These are phyloP conservation scores for Myotis planiceps DNA, from an alignment of 2,797 vertebrate species.

Conservation along the genomic window DNA sequence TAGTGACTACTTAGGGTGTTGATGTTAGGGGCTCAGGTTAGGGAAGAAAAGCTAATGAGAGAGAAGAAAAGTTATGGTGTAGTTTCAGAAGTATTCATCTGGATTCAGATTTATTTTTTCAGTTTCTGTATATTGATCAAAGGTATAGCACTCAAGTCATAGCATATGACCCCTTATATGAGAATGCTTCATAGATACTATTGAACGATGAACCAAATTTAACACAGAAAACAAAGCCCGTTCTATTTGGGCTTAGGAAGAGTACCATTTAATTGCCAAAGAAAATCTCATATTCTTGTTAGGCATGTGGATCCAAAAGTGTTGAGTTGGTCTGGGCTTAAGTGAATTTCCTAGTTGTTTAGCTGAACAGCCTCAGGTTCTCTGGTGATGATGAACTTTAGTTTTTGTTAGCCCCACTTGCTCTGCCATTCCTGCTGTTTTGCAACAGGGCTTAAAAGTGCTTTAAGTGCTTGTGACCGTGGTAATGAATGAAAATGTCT, in stretches of 20 bases:
- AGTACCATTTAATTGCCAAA: conserved; percentile 54
- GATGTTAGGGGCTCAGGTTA: not conserved
- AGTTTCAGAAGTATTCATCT: conserved; percentile 54
- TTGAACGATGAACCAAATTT: not conserved
- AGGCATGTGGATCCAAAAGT: not conserved
- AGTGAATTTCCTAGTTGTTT: conserved; percentile 81
- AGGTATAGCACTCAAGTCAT: not conserved
- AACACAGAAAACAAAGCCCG: not conserved
- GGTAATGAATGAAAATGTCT: conserved; percentile 99
- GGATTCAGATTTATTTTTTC: conserved; percentile 65
- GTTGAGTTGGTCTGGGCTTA: conserved; percentile 59
- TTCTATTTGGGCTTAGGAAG: conserved; percentile 21
- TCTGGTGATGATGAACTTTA: conserved; percentile 86
- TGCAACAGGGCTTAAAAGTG: conserved; percentile 96
- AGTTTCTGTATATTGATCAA: conserved; percentile 68
- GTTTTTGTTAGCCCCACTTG: conserved; percentile 84
- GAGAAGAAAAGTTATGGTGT: conserved; percentile 49
- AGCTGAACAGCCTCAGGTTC: conserved; percentile 82
- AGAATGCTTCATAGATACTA: conserved; percentile 9
- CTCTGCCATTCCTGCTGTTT: conserved; percentile 88
- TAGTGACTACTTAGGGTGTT: not conserved
- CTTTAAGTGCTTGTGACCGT: conserved; percentile 99
- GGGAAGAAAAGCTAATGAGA: not conserved
- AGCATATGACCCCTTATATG: not conserved
- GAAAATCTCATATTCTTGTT: conserved; percentile 39